A percentile compares a stretch with the other conserved stretches of the same genome.
Conservation (phyloP, 2,888 invertebrate genomes). For the Pyralis farinalis region DNA sequence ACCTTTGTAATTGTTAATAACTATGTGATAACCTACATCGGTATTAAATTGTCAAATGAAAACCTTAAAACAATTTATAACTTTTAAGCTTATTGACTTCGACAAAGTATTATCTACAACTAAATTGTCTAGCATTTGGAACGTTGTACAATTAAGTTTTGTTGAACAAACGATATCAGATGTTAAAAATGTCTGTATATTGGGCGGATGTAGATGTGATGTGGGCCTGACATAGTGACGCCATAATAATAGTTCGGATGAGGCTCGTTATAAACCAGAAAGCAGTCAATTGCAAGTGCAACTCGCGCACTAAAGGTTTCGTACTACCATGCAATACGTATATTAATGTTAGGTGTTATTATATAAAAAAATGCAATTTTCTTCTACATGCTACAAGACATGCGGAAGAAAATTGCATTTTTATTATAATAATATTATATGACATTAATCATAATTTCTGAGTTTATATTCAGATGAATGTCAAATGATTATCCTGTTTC, state of each 20-base stretch:
- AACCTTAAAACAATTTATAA: slow-evolving; percentile 65
- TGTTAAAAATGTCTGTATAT: slow-evolving; percentile 55
- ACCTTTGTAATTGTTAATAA: slow-evolving; percentile 61
- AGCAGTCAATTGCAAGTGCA: too few relatives aligned
- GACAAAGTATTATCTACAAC: slow-evolving; percentile 35
- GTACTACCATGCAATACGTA: too few relatives aligned
- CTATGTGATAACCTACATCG: slow-evolving; percentile 49
- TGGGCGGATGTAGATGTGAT: slow-evolving; percentile 73
- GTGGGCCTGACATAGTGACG: slow-evolving; percentile 73
- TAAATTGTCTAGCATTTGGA: slow-evolving; percentile 21
- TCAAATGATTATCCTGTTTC: too few relatives aligned
- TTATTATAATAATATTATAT: too few relatives aligned
- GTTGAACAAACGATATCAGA: slow-evolving; percentile 58
- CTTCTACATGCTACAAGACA: too few relatives aligned
- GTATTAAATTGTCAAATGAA: slow-evolving; percentile 75
- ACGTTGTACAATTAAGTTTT: slow-evolving; percentile 41
- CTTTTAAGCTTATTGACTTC: slow-evolving; percentile 30
- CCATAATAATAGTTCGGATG: slow-evolving; percentile 70
- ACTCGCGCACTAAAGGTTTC: too few relatives aligned
- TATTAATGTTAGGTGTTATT: too few relatives aligned
- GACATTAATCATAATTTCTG: too few relatives aligned
- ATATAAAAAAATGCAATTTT: too few relatives aligned
- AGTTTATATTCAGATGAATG: too few relatives aligned
- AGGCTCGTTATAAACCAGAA: slow-evolving; percentile 71
- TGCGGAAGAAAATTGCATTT: too few relatives aligned